A percentile compares a stretch with the other conserved stretches of the same genome.
These are phyloP conservation scores for Drosophila paramelanica DNA, from an alignment of 2,888 invertebrate genomes.

Conservation along the genomic window DNA sequence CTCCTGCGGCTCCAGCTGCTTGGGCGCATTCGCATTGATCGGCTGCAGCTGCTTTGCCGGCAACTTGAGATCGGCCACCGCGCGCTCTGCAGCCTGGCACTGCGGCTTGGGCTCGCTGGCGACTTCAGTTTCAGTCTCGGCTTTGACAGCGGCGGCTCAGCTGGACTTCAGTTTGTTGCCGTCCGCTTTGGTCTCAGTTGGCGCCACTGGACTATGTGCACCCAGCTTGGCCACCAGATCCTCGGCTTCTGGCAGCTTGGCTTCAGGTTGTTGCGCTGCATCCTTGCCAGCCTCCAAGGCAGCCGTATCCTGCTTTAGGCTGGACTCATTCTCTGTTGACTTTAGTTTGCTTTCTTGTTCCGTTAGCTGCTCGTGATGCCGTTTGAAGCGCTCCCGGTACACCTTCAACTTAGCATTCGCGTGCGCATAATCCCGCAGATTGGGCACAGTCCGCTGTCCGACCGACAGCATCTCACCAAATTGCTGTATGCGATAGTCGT, in stretches of 20 bases:
- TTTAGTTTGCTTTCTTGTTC: neutral
- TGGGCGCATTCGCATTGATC: no score
- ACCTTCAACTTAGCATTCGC: constrained; percentile 22
- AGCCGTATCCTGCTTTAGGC: neutral
- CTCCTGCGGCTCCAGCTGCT: neutral
- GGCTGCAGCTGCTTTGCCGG: neutral
- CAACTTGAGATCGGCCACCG: neutral
- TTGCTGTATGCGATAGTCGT: constrained; percentile 51
- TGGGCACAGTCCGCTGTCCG: constrained; percentile 32
- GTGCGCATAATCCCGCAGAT: constrained; percentile 43
- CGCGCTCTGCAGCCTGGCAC: neutral
- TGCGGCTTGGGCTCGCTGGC: neutral
- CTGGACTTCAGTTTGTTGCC: neutral
- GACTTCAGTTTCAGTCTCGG: neutral
- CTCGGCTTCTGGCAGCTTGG: constrained; percentile 9
- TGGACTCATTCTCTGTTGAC: neutral
- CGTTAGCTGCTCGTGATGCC: constrained; percentile 23
- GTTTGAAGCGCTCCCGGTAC: constrained; percentile 39
- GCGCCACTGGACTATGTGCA: neutral
- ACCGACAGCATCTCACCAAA: constrained; percentile 33
- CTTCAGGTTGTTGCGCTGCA: neutral
- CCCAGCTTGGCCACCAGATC: constrained; percentile 10
- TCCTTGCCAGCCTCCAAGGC: neutral
- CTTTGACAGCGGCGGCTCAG: neutral
- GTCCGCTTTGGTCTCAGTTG: neutral